Percentiles rank a stretch among this genome's conserved stretches.
Evolutionary conservation across 2,888 invertebrate genomes (phyloP).

Genomic region (Gonocerus acuteangulatus): DNA sequence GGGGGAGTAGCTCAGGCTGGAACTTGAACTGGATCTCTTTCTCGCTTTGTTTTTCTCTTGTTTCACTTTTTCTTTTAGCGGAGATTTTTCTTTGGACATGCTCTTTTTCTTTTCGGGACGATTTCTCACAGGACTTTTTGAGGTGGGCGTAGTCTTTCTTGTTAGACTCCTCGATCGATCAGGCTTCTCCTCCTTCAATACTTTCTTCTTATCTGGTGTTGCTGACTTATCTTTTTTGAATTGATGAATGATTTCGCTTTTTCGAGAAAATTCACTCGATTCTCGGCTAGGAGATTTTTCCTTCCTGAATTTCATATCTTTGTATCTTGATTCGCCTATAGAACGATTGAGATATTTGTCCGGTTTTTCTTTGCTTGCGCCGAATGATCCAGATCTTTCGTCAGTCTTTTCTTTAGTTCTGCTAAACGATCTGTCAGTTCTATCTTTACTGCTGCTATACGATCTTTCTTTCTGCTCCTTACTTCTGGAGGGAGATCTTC

Average conservation of each 20-base stretch:
- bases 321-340: constrained; percentile 9
- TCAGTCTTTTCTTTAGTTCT: constrained; percentile 38
- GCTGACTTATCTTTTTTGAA: constrained; percentile 1
- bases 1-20: constrained; percentile 60
- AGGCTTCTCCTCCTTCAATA: not conserved
- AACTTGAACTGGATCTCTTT: constrained; percentile 31
- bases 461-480: constrained; percentile 37
- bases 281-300: constrained; percentile 41
- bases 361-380: constrained; percentile 34
- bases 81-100: constrained; percentile 25
- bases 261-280: constrained; percentile 8
- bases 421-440: constrained; percentile 30
- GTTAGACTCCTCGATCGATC: constrained; percentile 10
- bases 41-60: constrained; percentile 27
- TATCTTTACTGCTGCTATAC: constrained; percentile 29
- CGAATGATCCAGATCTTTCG: not conserved
- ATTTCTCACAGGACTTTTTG: constrained; percentile 9
- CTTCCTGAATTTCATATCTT: constrained; percentile 9
- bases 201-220: constrained; percentile 4
- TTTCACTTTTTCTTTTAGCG: constrained; percentile 18
- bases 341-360: not conserved
- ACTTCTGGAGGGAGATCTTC: constrained; percentile 40
- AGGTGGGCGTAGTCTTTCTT: constrained; percentile 2
- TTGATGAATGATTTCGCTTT: not conserved
- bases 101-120: constrained; percentile 39